These are phyloP conservation scores for Mormoops blainvillei DNA, from an alignment of 2,113 vertebrate species.

Conservation along the genomic window DNA sequence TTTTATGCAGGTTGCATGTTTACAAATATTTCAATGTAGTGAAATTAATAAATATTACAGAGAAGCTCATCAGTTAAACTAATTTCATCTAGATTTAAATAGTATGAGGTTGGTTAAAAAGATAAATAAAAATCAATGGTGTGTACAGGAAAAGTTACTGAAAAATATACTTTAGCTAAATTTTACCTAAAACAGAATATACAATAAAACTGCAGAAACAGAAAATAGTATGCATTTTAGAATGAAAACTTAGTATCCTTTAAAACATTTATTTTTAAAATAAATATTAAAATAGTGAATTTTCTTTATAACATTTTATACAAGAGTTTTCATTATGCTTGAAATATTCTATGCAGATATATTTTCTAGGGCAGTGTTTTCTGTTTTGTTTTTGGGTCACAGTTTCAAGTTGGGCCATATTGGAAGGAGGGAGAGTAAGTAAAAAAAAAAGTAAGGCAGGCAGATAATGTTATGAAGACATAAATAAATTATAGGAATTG, in stretches of 20 bases:
- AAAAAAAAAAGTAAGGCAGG: not conserved
- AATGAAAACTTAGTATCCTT: not conserved
- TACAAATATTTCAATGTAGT: not conserved
- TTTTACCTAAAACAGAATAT: not conserved
- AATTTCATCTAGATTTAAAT: not conserved
- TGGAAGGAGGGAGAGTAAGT: not conserved
- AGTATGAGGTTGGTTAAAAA: not conserved
- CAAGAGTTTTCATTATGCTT: not conserved
- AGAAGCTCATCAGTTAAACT: not conserved
- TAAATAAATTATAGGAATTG: not conserved
- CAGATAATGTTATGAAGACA: not conserved
- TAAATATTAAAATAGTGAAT: not conserved
- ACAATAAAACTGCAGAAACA: not conserved
- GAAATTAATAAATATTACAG: not conserved
- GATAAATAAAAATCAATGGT: not conserved
- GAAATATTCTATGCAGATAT: not conserved
- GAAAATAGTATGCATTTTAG: not conserved
- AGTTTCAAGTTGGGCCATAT: not conserved
- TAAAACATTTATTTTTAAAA: not conserved
- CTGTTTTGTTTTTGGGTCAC: not conserved
- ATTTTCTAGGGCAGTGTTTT: not conserved
- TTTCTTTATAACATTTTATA: not conserved
- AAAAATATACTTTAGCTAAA: not conserved
- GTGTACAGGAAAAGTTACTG: not conserved
- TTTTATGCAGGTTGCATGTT: not conserved